Base-by-base conservation (phyloP, 2,797 vertebrate genomes). In the Yasuhikotakia modesta region DNA sequence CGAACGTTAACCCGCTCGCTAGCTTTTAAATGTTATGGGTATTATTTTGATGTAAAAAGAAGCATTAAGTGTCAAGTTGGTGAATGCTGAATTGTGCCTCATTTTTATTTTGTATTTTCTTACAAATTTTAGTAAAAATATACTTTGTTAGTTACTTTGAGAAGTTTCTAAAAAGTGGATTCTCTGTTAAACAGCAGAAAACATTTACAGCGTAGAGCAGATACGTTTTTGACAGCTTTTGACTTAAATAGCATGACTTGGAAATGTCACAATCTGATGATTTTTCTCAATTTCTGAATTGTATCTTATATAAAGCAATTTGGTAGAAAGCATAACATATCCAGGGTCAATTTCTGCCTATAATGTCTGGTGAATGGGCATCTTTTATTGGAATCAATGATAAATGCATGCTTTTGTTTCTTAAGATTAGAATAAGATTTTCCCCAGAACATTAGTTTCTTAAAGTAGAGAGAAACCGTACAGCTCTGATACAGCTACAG, bases 1-100 rank as follows among this genome's bases (percentile, higher is more conserved):
- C 14, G 61, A 78, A 86, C 39, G 21, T 86, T 83, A 35, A 32
- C 69, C 50, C 52, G 5, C 63, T 32, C 30, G 43, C 66, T 55
- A n/a, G 72, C 50, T 67, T 48, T 76, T 80, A 21, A 81, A 68
- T 57, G 65, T 35, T n/a, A 65, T 14, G 21, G 1, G 70, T n/a
- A n/a, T n/a, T n/a, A 61, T 76, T 79, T 46, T 43, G 19, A 46
- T 14, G 1, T 71, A 53, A 78, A 78, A 68, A 32, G 12, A 45
- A 5, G n/a, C 14, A 43, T 78, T 52, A 74, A 70, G 30, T 5
- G 39, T 73, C 1, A 57, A 69, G 85, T 76, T 39, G 48, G 21
- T 69, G 64, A 50, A 1, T 55, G 61, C n/a, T 14, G 24, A n/a
- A n/a, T 53, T 63, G 12, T 35, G 6, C n/a, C 19, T 39, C 63